Conservation (phyloP, 2,888 invertebrate species). For the Tachina fera region DNA sequence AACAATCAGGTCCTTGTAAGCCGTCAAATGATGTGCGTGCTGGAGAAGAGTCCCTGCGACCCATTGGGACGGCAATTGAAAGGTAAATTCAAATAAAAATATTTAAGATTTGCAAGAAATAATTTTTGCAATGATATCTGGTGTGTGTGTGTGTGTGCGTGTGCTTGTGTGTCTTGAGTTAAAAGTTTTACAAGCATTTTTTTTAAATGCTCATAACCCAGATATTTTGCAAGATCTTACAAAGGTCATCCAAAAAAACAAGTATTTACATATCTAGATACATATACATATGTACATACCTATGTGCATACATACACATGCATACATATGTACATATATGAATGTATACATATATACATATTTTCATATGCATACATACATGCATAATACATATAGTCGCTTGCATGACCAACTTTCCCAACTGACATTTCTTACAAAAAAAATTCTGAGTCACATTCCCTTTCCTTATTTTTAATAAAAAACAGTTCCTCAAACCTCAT, state of each 20-base stretch:
- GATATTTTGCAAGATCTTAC: conserved; percentile 51
- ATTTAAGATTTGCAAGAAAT: no score
- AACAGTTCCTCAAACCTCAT: no score
- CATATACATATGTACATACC: neutral
- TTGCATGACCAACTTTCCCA: neutral
- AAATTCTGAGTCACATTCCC: neutral
- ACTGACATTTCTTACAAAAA: neutral
- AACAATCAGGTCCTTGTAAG: conserved; percentile 82
- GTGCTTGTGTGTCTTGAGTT: conserved; percentile 16
- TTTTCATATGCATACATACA: neutral
- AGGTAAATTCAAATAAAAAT: conserved; percentile 81
- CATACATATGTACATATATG: neutral
- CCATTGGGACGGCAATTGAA: conserved; percentile 85
- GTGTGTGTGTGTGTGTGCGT: neutral
- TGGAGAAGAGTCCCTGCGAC: conserved; percentile 85
- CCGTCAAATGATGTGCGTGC: conserved; percentile 85
- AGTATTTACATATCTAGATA: neutral
- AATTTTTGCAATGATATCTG: no score
- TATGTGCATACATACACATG: neutral
- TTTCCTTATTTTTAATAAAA: no score
- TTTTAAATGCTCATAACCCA: conserved; percentile 43
- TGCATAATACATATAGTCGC: neutral
- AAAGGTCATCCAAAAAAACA: conserved; percentile 48
- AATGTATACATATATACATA: neutral
- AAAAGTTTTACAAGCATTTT: neutral